Conservation (phyloP, 2,888 invertebrate species). For the Chydorus sphaericus region DNA sequence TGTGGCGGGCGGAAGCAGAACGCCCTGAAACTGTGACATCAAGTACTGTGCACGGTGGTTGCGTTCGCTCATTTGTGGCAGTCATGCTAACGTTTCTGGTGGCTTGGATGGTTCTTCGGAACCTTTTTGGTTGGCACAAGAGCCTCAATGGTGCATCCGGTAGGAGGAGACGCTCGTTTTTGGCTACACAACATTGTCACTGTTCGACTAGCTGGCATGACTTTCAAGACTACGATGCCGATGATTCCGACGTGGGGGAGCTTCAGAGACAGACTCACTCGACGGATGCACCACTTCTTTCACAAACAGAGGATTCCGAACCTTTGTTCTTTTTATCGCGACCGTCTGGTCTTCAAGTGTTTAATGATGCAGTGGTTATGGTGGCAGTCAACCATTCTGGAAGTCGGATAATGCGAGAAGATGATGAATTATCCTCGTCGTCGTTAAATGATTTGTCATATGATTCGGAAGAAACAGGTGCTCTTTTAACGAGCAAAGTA, state of each 20-base stretch:
- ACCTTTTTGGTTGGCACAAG: not conserved
- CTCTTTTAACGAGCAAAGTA: not conserved
- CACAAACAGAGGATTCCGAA: not conserved
- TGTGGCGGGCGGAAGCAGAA: not conserved
- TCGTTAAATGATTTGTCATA: not conserved
- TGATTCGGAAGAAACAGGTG: not conserved
- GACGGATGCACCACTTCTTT: not conserved
- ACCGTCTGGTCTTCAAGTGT: not conserved
- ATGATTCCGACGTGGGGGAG: not conserved
- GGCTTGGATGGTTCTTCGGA: not conserved
- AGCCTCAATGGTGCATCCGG: too few relatives aligned
- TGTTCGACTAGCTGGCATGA: too few relatives aligned
- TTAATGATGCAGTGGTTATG: too few relatives aligned
- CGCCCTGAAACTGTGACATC: not conserved
- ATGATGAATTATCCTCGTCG: not conserved
- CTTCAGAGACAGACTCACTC: not conserved
- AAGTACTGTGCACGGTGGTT: not conserved
- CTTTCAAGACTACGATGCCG: not conserved
- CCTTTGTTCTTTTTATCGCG: not conserved
- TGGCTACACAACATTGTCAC: too few relatives aligned
- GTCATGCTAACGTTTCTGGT: not conserved
- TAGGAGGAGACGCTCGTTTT: too few relatives aligned
- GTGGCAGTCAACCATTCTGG: too few relatives aligned
- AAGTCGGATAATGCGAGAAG: not conserved
- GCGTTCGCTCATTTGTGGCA: not conserved